These are phyloP conservation scores for Dicyrtomina minuta DNA, from an alignment of 2,888 invertebrate genomes.

Conservation along the genomic window DNA sequence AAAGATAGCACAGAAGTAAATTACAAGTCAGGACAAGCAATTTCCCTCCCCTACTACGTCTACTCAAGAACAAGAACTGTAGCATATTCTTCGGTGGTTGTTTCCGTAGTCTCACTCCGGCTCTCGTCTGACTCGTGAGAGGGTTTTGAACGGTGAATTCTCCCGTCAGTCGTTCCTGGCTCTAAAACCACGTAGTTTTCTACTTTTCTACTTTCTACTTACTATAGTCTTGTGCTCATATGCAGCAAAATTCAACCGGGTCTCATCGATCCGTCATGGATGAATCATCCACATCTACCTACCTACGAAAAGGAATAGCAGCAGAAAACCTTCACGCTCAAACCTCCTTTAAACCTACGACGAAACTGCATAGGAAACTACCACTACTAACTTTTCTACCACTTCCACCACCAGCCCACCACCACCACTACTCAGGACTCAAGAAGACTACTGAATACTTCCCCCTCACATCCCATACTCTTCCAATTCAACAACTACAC, in stretches of 20 bases:
- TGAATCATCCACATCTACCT: slow-evolving; percentile 37
- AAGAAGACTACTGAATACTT: too few relatives aligned
- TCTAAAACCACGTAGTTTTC: slow-evolving; percentile 12
- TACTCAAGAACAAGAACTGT: slow-evolving; percentile 25
- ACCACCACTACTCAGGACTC: too few relatives aligned
- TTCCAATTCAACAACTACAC: background rate
- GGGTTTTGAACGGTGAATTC: too few relatives aligned
- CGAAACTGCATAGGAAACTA: too few relatives aligned
- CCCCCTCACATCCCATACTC: slow-evolving; percentile 14
- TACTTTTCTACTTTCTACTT: slow-evolving; percentile 7
- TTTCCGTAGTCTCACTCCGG: background rate
- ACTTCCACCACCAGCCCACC: too few relatives aligned
- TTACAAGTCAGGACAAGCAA: slow-evolving; percentile 20
- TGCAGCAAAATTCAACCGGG: slow-evolving; percentile 19
- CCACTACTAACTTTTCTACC: slow-evolving; percentile 15
- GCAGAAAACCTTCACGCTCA: too few relatives aligned
- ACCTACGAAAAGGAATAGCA: too few relatives aligned
- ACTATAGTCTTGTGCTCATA: slow-evolving; percentile 11
- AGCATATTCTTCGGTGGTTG: slow-evolving; percentile 22
- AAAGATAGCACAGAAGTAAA: slow-evolving; percentile 1
- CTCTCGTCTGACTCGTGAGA: background rate
- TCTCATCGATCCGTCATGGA: slow-evolving; percentile 40
- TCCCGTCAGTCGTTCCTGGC: too few relatives aligned
- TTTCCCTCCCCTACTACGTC: slow-evolving; percentile 28
- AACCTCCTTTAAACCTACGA: slow-evolving; percentile 6